Evolutionary conservation across 2,113 vertebrate species (phyloP).

Genomic region (Serinus canaria): DNA sequence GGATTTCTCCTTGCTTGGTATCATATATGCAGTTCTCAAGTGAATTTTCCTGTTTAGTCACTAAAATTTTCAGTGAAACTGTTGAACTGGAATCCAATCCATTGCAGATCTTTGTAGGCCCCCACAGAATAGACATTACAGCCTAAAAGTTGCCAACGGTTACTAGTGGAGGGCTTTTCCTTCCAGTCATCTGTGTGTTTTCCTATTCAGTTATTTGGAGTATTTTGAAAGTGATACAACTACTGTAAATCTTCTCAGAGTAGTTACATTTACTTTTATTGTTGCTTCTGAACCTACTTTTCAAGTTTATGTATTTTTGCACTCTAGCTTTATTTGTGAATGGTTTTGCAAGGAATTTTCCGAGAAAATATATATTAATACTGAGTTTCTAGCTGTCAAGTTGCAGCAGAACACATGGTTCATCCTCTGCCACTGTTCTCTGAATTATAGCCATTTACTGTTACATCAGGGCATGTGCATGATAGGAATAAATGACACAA

Average conservation of each 20-base stretch:
- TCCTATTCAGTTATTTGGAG: not conserved
- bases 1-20: not conserved
- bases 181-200: not conserved
- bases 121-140: not conserved
- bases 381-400: not conserved
- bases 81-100: not conserved
- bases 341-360: not conserved
- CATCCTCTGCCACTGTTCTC: not conserved
- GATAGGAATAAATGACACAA: not conserved
- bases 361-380: not conserved
- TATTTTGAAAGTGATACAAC: not conserved
- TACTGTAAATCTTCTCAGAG: not conserved
- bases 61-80: not conserved
- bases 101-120: not conserved
- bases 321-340: not conserved
- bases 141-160: not conserved
- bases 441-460: not conserved
- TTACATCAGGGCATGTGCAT: not conserved
- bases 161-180: not conserved
- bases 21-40: not conserved
- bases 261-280: not conserved
- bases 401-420: not conserved
- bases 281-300: not conserved
- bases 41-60: not conserved
- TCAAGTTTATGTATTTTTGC: not conserved